Evolutionary conservation across 2,797 vertebrate species (phyloP), one percentile per base, ranked within the genome.

Genomic region (Petrocephalus schoutedeni): DNA sequence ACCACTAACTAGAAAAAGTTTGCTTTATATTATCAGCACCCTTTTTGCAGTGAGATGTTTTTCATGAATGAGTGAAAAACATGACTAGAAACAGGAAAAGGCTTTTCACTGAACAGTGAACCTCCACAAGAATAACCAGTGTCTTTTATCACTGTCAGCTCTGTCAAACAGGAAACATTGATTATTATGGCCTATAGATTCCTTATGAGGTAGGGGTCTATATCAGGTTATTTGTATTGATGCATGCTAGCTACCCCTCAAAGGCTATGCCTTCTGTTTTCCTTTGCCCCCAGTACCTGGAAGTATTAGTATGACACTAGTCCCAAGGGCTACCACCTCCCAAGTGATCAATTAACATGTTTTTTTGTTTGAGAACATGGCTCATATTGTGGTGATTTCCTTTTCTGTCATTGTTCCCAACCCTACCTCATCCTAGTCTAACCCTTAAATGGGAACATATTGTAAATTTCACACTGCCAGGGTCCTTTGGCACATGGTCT

Each of bases 41-140:
- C 19, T 88, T 88, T 88, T 88, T 83, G 28, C 12, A 83, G 89
- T 77, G 61, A 89, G 87, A 89, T 88, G 67, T 88, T 71, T 90
- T 89, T 89, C 80, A 89, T 91, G 89, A 91, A 89, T 87, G 89
- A 90, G 59, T 57, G 86, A 87, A 90, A 91, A 58, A 58, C 56
- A 88, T 90, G 86, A 89, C 57, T 67, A 86, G 87, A 80, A 89
- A 80, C 80, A 82, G 64, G 16, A 21, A 54, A 87, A 57, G 49
- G 49, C 1, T 56, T 36, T 23, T 51, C 28, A 4, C 85, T 32
- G 61, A 32, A 28, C 59, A 61, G 59, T 77, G 28, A 54, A 45
- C 23, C 28, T 85, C 19, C 61, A 9, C 56, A 21, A 64, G 77
- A 21, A n/a, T 64, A 49, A 88, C 53, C 10, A 83, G 14, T 77